Evolutionary conservation across 2,113 vertebrate species (phyloP).

Genomic region (Callithrix jacchus): DNA sequence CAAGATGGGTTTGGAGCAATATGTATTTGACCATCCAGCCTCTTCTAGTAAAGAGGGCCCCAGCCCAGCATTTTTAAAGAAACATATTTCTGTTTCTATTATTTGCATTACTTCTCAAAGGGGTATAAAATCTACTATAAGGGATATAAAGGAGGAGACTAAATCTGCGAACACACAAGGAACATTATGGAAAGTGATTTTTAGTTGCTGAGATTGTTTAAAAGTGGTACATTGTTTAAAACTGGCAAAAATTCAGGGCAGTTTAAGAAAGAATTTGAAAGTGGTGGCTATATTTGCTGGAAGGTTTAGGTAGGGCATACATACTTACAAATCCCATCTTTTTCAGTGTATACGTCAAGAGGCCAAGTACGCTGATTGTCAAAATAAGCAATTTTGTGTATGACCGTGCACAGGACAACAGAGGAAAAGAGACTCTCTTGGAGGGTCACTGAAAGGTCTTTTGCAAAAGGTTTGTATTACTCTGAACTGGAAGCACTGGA

Average conservation of each 20-base stretch:
- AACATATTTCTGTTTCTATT: not conserved
- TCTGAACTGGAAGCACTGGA: no score
- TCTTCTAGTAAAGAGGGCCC: not conserved
- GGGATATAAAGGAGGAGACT: not conserved
- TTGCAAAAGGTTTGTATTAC: conserved; percentile 64
- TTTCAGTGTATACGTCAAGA: conserved; percentile 66
- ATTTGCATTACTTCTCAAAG: conserved; percentile 22
- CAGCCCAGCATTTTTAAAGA: not conserved
- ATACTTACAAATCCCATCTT: not conserved
- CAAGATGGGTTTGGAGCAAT: not conserved
- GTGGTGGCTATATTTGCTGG: conserved; percentile 25
- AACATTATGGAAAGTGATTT: not conserved
- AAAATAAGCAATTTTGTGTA: conserved; percentile 81
- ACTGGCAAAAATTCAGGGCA: conserved; percentile 57
- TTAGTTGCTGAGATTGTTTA: conserved; percentile 18
- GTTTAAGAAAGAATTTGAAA: conserved; percentile 40
- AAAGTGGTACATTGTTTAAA: conserved; percentile 24
- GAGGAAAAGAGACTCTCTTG: conserved; percentile 61
- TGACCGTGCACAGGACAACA: conserved; percentile 71
- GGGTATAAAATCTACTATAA: conserved; percentile 25
- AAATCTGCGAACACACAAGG: not conserved
- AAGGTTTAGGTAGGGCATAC: conserved; percentile 33
- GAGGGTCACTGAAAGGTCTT: conserved; percentile 59
- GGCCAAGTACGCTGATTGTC: conserved; percentile 57
- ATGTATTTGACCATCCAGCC: not conserved